Conservation (phyloP, 2,888 invertebrate species). For the Lasioglossum malachurum region DNA sequence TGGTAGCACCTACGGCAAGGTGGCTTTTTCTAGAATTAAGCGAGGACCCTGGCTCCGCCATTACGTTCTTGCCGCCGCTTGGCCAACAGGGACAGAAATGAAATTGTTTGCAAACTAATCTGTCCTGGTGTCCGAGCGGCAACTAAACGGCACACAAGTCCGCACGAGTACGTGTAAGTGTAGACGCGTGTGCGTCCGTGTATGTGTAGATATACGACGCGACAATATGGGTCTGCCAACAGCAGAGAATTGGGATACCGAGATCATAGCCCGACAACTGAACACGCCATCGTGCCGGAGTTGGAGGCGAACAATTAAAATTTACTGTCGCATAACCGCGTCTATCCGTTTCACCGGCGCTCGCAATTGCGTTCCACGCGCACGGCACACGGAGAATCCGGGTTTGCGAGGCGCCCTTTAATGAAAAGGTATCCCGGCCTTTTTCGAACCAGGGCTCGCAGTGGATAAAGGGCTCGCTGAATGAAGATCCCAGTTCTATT, state of each 20-base stretch:
- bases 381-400: conserved; percentile 3
- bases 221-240: conserved; percentile 64
- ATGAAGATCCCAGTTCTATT: conserved; percentile 6
- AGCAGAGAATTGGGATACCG: conserved; percentile 70
- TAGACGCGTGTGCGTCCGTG: neutral
- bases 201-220: conserved; percentile 19
- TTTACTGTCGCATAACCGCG: conserved; percentile 74
- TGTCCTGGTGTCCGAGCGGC: conserved; percentile 63
- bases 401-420: conserved; percentile 8
- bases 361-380: conserved; percentile 32
- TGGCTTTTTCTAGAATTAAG: conserved; percentile 17
- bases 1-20: no score
- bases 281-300: conserved; percentile 48
- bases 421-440: conserved; percentile 31
- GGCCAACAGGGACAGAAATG: conserved; percentile 67
- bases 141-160: conserved; percentile 44
- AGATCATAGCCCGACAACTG: conserved; percentile 60
- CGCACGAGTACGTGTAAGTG: neutral
- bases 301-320: conserved; percentile 76
- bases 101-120: conserved; percentile 76
- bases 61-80: conserved; percentile 21
- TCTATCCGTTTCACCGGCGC: conserved; percentile 57
- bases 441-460: conserved; percentile 1
- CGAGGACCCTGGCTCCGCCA: neutral
- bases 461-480: neutral